Evolutionary conservation across 2,797 vertebrate species (phyloP), one percentile per base, ranked within the genome.

Genomic region (Ctenosaura bakeri): DNA sequence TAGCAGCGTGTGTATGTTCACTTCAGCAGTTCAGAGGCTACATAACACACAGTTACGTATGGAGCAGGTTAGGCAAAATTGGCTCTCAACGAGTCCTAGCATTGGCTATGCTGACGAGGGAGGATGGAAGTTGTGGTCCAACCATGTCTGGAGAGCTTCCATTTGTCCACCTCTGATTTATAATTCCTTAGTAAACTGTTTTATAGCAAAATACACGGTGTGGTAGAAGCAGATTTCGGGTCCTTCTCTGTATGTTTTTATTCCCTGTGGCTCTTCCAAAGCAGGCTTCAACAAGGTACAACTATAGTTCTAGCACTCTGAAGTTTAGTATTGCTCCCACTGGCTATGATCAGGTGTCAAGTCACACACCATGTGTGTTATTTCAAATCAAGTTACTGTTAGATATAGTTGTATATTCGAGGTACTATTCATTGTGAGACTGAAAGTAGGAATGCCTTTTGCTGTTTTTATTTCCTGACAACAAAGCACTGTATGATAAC

Each of bases 391-490:
- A 87, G 59, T 88, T 90, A 89, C 80, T 82, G 74, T 94, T 79
- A 32, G 73, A 32, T 94, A 95, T 94, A 89, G 93, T 94, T 12
- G 89, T 90, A 88, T 64, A 14, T 85, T 80, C 12, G n/a, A 13
- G 20, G 22, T 86, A 32, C 78, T 93, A 86, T 84, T 95, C 84
- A 91, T 91, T 88, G 85, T 88, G 84, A 91, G 59, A 88, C 89
- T 95, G 87, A 76, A 89, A 78, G 86, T 91, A 91, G 88, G 87
- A 91, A 88, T 73, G 69, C 90, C 92, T 90, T 93, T 92, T 52
- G 52, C 52, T 52, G 52, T 52, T 52, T 52, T 90, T 91, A 92
- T 88, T 86, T 80, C 52, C 91, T 87, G 69, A 62, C 29, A 42
- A 92, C 29, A 94, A 93, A 87, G 71, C n/a, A 32, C 6, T 83